Conservation (phyloP, 2,797 vertebrate genomes). For the Rhinella marina region DNA sequence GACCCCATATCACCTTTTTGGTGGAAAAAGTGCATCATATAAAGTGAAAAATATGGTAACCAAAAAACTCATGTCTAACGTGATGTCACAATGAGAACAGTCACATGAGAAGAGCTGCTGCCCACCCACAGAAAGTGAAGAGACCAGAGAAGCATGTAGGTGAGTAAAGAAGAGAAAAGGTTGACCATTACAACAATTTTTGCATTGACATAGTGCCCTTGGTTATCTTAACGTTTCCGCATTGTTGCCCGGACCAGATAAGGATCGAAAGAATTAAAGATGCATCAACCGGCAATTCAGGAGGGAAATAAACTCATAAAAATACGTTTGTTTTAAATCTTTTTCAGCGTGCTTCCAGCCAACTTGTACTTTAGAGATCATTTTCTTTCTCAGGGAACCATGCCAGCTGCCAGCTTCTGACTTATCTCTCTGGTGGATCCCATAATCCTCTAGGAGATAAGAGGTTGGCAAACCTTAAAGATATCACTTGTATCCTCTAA, state of each 20-base stretch:
- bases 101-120: no score
- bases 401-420: constrained; percentile 32
- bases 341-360: constrained; percentile 15
- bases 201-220: no score
- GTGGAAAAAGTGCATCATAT: no score
- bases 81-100: no score
- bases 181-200: no score
- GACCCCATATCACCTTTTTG: no score
- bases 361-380: constrained; percentile 35
- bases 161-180: no score
- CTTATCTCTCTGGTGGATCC: constrained; percentile 44
- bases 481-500: constrained; percentile 10
- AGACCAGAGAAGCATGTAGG: no score
- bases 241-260: not conserved
- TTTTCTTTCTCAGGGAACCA: constrained; percentile 5
- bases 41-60: no score
- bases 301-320: constrained; percentile 17
- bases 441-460: constrained; percentile 49
- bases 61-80: no score
- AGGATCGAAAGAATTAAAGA: not conserved
- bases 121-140: no score
- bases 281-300: constrained; percentile 3
- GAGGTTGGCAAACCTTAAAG: constrained; percentile 42
- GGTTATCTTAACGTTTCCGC: not conserved
- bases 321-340: constrained; percentile 25